phyloP scores from a whole-genome alignment of 2,113 vertebrate genomes.

The Hylia prasina region DNA sequence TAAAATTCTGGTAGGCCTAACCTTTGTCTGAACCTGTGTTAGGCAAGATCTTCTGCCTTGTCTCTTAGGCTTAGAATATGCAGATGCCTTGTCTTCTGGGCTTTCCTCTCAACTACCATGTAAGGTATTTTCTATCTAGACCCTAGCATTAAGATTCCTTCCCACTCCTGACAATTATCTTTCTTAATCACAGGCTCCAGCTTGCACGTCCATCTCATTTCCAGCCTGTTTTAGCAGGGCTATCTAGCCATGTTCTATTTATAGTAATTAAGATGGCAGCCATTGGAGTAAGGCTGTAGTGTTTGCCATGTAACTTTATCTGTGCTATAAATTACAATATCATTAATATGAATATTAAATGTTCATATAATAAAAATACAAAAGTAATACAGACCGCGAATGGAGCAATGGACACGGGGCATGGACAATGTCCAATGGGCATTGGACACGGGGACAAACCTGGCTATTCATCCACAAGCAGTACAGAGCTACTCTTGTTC shows the following conservation, averaged over 20 bases:
- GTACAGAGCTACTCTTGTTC: not conserved
- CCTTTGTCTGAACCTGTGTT: not conserved
- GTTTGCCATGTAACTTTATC: not conserved
- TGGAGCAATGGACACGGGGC: not conserved
- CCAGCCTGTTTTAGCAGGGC: not conserved
- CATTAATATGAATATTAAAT: not conserved
- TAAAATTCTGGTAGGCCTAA: not conserved
- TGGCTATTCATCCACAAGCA: not conserved
- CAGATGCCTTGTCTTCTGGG: not conserved
- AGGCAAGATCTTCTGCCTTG: not conserved
- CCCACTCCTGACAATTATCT: not conserved
- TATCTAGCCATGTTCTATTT: not conserved
- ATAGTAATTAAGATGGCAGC: not conserved
- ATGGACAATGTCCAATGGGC: no score
- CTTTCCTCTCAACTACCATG: not conserved
- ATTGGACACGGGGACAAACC: not conserved
- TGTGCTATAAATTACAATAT: not conserved
- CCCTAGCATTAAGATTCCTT: not conserved
- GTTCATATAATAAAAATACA: not conserved
- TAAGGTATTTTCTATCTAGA: not conserved
- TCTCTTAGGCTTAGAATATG: not conserved
- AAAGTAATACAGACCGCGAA: not conserved
- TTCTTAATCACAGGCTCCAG: not conserved
- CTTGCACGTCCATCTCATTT: not conserved
- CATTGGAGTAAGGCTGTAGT: not conserved